Evolutionary conservation across 92 coral and sea anemone genomes (phyloP).

Genomic region (Ricordea florida): DNA sequence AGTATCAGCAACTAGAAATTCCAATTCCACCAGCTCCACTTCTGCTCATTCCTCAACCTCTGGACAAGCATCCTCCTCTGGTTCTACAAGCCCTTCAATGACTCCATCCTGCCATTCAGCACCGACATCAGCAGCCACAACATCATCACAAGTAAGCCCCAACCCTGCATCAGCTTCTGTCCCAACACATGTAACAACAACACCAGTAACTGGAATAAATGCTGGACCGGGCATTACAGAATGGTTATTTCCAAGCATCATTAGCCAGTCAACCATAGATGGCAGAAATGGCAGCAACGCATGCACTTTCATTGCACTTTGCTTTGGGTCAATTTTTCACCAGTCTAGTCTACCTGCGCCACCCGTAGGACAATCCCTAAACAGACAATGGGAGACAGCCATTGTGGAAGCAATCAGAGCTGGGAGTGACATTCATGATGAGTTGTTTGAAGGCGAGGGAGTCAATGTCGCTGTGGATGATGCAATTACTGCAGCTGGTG

Average conservation of each 20-base stretch:
- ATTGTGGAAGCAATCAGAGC: background rate
- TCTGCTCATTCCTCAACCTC: background rate
- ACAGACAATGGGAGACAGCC: background rate
- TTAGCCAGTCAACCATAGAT: background rate
- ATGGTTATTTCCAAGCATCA: background rate
- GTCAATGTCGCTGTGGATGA: background rate
- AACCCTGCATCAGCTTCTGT: background rate
- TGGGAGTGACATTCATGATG: constrained; percentile 1
- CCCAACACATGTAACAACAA: background rate
- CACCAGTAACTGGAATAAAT: background rate
- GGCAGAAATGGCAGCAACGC: background rate
- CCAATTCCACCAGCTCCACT: background rate
- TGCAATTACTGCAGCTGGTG: background rate
- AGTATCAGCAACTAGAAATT: background rate
- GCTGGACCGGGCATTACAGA: background rate
- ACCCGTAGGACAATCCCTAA: background rate
- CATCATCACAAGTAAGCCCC: too few species aligned
- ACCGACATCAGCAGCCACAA: background rate
- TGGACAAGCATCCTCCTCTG: background rate
- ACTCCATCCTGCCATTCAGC: background rate
- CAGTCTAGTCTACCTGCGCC: too few species aligned
- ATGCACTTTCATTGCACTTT: background rate
- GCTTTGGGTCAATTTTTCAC: too few species aligned
- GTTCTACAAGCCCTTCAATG: too few species aligned
- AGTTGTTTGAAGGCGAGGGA: background rate